Evolutionary conservation across 2,113 vertebrate species (phyloP).

Genomic region (Gavia stellata): DNA sequence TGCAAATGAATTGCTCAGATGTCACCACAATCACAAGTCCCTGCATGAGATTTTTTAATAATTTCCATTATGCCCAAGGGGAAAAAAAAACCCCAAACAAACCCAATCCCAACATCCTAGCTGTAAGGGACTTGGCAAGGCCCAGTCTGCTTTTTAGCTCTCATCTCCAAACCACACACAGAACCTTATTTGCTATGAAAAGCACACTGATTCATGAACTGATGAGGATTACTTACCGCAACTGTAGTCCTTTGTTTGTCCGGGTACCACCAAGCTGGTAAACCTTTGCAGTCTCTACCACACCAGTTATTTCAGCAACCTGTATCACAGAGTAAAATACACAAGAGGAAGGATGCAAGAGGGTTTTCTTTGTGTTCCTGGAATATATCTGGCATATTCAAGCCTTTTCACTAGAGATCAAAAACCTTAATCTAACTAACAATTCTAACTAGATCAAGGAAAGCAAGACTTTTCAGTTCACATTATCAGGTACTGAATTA

Average conservation of each 20-base stretch:
- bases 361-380: background rate
- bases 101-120: background rate
- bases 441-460: background rate
- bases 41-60: background rate
- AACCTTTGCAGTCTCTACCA: slow-evolving; percentile 96
- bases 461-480: background rate
- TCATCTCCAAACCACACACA: background rate
- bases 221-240: slow-evolving; percentile 73
- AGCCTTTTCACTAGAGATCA: background rate
- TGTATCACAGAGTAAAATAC: slow-evolving; percentile 51
- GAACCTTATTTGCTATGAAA: background rate
- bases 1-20: background rate
- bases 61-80: background rate
- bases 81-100: background rate
- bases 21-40: background rate
- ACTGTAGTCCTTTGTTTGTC: slow-evolving; percentile 95
- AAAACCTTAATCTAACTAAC: background rate
- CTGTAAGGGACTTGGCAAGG: background rate
- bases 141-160: background rate
- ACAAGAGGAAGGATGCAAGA: background rate
- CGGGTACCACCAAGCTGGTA: slow-evolving; percentile 95
- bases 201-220: background rate
- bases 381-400: background rate
- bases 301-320: slow-evolving; percentile 97
- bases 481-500: background rate